Evolutionary conservation across 2,797 vertebrate genomes (phyloP), one percentile per base, ranked within the genome.

Genomic region (Syngnathus rostellatus): DNA sequence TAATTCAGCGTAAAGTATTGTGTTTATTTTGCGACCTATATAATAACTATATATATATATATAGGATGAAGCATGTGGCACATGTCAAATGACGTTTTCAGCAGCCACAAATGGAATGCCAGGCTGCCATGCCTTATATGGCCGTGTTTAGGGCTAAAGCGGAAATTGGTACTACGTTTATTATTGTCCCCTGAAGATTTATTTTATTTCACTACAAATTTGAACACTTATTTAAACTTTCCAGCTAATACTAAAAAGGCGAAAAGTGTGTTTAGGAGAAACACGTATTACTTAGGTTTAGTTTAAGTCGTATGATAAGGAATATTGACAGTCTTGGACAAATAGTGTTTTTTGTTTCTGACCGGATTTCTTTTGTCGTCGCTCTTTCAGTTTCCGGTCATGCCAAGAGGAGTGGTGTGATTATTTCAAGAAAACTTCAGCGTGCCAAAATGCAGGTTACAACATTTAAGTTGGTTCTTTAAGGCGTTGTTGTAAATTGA

Each of bases 381-480:
- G 76, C 45, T 75, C 86, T 67, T 87, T 89, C 72, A 78, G 73
- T 72, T 89, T 91, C 87, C 86, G 12, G 55, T 79, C 23, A 67
- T 65, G 1, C 65, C 64, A 17, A 72, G 69, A 60, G 65, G 55
- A 6, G 64, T 8, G 68, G 83, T 82, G 85, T 88, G 85, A 82
- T 83, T 84, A 79, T 55, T 50, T 68, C 57, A 41, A 41, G 62
- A 38, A 76, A 55, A 50, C 11, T 19, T 38, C 58, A 45, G 19
- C 62, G 48, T 37, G 53, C 51, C 50, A 77, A 73, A 64, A 91
- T 91, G 89, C 89, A 91, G 90, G 89, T 89, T 40, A 8, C 83
- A 81, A 19, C 38, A 17, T 2, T 11, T 12, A 1, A 11, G 1
- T 50, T 64, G 7, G 21, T 37, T 7, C 17, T 48, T 17, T 10